Conservation (phyloP, 92 coral and sea anemone species). For the Epizoanthus stellaris region DNA sequence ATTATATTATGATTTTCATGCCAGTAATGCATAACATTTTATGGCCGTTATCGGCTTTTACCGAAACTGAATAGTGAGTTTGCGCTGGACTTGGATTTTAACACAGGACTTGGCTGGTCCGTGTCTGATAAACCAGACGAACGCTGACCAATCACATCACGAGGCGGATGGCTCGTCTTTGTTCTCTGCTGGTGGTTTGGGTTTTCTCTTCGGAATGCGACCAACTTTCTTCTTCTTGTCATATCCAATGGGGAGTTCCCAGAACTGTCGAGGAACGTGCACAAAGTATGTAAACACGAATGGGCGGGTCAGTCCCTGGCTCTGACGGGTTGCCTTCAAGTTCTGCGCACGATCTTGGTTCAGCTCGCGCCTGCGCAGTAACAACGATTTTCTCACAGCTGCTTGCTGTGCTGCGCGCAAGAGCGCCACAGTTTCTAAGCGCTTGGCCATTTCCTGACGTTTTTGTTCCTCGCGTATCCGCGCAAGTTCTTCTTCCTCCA, state of each 20-base stretch:
- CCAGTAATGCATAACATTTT: no score
- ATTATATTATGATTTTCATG: no score
- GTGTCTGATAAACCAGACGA: no score
- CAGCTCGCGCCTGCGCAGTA: constrained; percentile 81
- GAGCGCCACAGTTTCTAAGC: constrained; percentile 88
- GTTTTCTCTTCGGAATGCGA: constrained; percentile 73
- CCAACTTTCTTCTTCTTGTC: constrained; percentile 81
- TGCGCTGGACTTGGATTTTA: no score
- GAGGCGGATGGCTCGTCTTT: neutral
- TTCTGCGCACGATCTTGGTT: constrained; percentile 78
- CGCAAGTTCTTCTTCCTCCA: constrained; percentile 72
- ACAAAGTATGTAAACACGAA: constrained; percentile 80
- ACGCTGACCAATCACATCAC: neutral
- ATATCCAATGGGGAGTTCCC: constrained; percentile 91
- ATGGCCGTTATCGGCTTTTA: no score
- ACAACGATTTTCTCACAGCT: constrained; percentile 74
- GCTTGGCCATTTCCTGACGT: constrained; percentile 84
- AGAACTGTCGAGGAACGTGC: constrained; percentile 78
- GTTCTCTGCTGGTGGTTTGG: constrained; percentile 38
- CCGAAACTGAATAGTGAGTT: no score
- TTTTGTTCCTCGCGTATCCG: constrained; percentile 76
- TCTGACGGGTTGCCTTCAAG: constrained; percentile 76
- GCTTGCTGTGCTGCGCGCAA: constrained; percentile 92
- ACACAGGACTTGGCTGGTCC: no score
- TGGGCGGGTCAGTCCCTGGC: constrained; percentile 78